Evolutionary conservation across 2,797 vertebrate genomes (phyloP), one percentile per base, ranked within the genome.

Genomic region (Graptemys geographica): DNA sequence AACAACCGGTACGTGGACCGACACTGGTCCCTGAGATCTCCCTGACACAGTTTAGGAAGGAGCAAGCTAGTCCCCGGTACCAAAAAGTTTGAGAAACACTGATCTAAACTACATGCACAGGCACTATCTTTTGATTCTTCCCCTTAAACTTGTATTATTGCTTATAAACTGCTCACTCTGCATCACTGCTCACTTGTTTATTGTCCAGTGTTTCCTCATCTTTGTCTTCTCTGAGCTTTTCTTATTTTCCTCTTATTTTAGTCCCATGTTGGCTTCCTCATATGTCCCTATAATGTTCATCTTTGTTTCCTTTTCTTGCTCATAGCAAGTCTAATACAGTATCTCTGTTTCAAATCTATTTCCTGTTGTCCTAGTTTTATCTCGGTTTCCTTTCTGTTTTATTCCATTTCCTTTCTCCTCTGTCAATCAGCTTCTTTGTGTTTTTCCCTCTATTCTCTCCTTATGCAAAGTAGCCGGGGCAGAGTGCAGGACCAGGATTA

Each of bases 301-400:
- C 74, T 31, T 78, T 49, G 69, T 72, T 28, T 16, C 44, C 44
- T 49, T 78, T 78, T 49, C 44, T 78, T 49, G 15, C 44, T 49
- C 74, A 16, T 28, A 41, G 21, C n/a, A 72, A 11, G 37, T 21
- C 37, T 5, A 47, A 27, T 57, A 74, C 65, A 62, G 57, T 25
- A 81, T 55, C 49, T 89, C 87, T 4, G 0, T 94, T 91, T 85
- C 76, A 84, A 79, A 84, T 52, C 49, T 56, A 69, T 21, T 95
- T 85, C 81, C 59, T 92, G 80, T 55, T 83, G 92, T n/a, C 52
- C 84, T 23, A 19, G 57, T 59, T 56, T 47, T 49, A 87, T 90
- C 94, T 84, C 55, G 9, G 59, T 92, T 94, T 83, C 19, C 5
- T 31, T 76, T 78, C 78, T 80, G 62, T 93, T 90, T 93, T 90